Evolutionary conservation across 2,113 vertebrate genomes (phyloP).

Genomic region (Ctenomys sociabilis): DNA sequence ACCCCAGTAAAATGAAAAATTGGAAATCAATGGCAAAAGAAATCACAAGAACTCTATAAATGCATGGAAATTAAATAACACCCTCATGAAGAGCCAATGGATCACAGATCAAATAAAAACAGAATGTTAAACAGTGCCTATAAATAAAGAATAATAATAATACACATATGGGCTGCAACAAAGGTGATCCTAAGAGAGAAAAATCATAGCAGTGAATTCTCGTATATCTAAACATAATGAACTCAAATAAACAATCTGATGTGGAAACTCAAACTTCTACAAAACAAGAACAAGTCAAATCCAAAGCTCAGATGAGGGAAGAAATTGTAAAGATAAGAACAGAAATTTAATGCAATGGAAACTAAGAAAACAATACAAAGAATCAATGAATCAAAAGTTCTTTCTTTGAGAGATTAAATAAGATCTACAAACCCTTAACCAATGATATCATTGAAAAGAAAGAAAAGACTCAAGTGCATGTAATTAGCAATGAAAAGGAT

Average conservation of each 20-base stretch:
- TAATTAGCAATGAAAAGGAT: too few species aligned
- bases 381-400: too few species aligned
- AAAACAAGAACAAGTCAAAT: neutral
- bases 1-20: neutral
- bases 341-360: neutral
- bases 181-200: neutral
- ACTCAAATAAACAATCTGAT: neutral
- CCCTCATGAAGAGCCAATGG: neutral
- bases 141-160: neutral
- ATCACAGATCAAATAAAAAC: neutral
- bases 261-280: neutral
- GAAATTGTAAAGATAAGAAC: neutral
- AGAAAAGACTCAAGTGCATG: too few species aligned
- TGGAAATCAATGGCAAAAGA: neutral
- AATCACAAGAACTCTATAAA: neutral
- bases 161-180: neutral
- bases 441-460: too few species aligned
- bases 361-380: neutral
- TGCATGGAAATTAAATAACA: neutral
- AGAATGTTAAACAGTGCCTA: neutral
- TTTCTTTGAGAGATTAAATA: too few species aligned
- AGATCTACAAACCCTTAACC: too few species aligned
- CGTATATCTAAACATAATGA: neutral
- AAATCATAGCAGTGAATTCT: neutral
- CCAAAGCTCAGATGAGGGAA: neutral